Base-by-base conservation (phyloP, 2,888 invertebrate genomes). In the Trissolcus japonicus region DNA sequence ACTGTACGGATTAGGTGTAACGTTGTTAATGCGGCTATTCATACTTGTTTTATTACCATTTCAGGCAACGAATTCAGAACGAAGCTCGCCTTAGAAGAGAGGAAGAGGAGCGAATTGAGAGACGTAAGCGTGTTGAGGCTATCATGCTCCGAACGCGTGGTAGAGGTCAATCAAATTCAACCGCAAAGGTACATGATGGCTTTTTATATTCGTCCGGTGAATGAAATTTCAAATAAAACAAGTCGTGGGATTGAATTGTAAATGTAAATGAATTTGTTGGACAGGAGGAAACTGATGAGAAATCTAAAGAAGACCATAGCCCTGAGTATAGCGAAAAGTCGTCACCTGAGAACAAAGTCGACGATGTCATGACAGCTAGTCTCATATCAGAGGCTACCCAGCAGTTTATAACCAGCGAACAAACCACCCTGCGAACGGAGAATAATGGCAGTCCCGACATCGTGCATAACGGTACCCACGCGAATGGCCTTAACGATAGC, bases 81-180 rank as follows among this genome's bases (percentile, higher is more conserved):
- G 95, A 95, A 62, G 96, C 96, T 88, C 92, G 94, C 74, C 91
- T 95, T 76, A 94, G 93, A 86, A 93, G 93, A 81, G 98, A 98
- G 88, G 98, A 98, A 89, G 95, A 94, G 86, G 98, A 98, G 88
- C 91, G 98, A 71, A 93, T 95, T 84, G 95, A 94, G 73, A 91
- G 98, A 84, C 95, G 96, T 84, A 97, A 96, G 89, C 92, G 97
- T 71, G 96, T 97, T 21, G 96, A 96, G 89, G 96, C 96, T 67
- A 97, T 97, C 85, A 97, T 97, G 97, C 93, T 94, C 63, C 91
- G 97, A 84, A 97, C 97, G n/a, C 91, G 96, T 80, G 92, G 92
- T 75, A 91, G 90, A 84, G 89, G 89, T 79, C 89, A 90, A 77
- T 84, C 88, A 29, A 90, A 88, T 73, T 89, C 90, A 57, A 89